Conservation (phyloP, 2,113 vertebrate species). For the Mungos mungo region DNA sequence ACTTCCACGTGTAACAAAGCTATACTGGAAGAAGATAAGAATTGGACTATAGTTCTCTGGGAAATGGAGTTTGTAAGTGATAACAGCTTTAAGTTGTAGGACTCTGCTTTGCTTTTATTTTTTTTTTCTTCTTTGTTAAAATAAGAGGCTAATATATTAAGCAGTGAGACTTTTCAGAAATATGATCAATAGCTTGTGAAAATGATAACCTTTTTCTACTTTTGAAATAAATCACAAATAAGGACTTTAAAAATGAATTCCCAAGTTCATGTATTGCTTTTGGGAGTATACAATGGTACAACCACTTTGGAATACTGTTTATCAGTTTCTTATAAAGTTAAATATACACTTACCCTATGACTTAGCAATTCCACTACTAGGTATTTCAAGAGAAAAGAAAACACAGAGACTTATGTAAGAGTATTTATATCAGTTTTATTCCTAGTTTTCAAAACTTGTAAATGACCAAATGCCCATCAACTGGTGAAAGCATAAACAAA, state of each 20-base stretch:
- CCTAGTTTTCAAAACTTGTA: not conserved
- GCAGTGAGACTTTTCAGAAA: slow-evolving; percentile 43
- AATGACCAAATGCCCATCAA: not conserved
- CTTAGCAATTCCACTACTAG: not conserved
- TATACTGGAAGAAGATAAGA: slow-evolving; percentile 71
- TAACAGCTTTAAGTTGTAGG: not conserved
- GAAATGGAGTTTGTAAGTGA: not conserved
- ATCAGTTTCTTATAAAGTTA: not conserved
- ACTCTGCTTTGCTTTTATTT: not conserved
- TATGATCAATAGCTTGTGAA: not conserved
- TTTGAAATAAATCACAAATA: slow-evolving; percentile 41
- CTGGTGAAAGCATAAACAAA: not conserved
- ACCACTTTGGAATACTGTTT: not conserved
- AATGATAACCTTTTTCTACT: not conserved
- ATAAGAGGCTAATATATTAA: not conserved
- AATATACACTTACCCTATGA: not conserved
- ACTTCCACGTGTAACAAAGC: slow-evolving; percentile 71
- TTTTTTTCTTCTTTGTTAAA: slow-evolving; percentile 2
- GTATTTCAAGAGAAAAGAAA: slow-evolving; percentile 39
- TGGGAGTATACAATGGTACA: not conserved
- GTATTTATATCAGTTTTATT: not conserved
- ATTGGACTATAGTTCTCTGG: slow-evolving; percentile 64
- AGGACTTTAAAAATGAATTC: slow-evolving; percentile 24
- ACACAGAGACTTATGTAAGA: not conserved
- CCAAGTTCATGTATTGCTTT: not conserved